Conservation (phyloP, 2,888 invertebrate genomes). For the Leucozona laternaria region DNA sequence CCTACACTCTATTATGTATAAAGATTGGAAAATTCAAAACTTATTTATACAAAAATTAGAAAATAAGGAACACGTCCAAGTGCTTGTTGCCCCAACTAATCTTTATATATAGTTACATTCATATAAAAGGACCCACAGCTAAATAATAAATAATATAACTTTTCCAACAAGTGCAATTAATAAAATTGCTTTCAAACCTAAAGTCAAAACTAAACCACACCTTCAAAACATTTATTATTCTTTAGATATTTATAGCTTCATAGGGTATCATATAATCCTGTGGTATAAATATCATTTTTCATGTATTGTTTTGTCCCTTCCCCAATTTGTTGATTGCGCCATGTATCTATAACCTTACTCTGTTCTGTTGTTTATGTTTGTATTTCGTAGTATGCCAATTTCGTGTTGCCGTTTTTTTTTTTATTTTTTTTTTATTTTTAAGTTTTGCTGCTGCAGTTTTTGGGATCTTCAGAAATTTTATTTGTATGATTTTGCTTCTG, state of each 20-base stretch:
- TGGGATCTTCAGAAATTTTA: slow-evolving; percentile 26
- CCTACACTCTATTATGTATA: too few relatives aligned
- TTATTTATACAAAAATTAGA: too few relatives aligned
- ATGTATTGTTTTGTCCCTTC: background rate
- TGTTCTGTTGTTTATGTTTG: slow-evolving; percentile 5
- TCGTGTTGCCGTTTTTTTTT: slow-evolving; percentile 23
- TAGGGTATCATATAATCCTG: slow-evolving; percentile 1
- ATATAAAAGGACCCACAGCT: too few relatives aligned
- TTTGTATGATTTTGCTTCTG: background rate
- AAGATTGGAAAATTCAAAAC: too few relatives aligned
- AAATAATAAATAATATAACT: too few relatives aligned
- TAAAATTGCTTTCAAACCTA: background rate
- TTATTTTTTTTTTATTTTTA: too few relatives aligned
- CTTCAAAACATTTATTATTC: background rate
- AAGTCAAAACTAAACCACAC: background rate
- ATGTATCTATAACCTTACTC: background rate
- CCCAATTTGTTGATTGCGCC: background rate
- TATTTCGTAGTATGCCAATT: slow-evolving; percentile 1
- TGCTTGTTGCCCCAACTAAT: too few relatives aligned
- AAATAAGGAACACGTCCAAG: too few relatives aligned
- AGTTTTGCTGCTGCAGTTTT: slow-evolving; percentile 3
- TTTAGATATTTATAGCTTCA: background rate
- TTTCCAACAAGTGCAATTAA: background rate
- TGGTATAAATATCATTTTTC: background rate
- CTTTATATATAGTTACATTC: too few relatives aligned